Evolutionary conservation across 2,888 invertebrate genomes (phyloP).

Genomic region (Coleophora deauratella): DNA sequence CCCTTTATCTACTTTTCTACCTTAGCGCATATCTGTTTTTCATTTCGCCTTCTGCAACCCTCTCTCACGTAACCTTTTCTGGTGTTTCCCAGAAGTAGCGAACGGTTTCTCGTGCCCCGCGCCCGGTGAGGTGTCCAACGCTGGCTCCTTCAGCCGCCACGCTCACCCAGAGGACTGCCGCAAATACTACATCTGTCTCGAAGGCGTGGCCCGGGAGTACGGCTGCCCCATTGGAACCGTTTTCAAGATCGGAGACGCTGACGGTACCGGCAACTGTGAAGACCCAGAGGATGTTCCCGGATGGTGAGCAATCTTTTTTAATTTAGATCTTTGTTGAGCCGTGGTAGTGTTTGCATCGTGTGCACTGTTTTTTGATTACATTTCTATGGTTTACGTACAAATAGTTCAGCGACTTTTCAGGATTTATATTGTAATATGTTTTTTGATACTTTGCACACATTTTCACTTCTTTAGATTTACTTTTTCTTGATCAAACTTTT

Average conservation of each 20-base stretch:
- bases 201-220: slow-evolving; percentile 92
- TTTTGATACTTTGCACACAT: no score
- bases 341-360: slow-evolving; percentile 2
- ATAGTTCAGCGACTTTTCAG: no score
- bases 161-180: slow-evolving; percentile 96
- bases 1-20: slow-evolving; percentile 26
- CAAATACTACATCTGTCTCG: slow-evolving; percentile 95
- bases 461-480: no score
- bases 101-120: slow-evolving; percentile 92
- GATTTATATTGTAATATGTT: no score
- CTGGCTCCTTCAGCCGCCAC: slow-evolving; percentile 94
- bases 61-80: slow-evolving; percentile 48
- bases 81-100: slow-evolving; percentile 84
- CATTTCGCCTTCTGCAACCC: slow-evolving; percentile 40
- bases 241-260: slow-evolving; percentile 93
- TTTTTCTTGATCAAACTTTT: no score
- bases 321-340: not conserved
- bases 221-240: slow-evolving; percentile 97
- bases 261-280: slow-evolving; percentile 94
- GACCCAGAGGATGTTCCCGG: slow-evolving; percentile 97
- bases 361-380: no score
- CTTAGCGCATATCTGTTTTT: slow-evolving; percentile 26
- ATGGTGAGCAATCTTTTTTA: slow-evolving; percentile 79
- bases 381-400: no score
- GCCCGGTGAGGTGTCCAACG: slow-evolving; percentile 84